Conservation (phyloP, 2,113 vertebrate species). For the Dromaius novaehollandiae region DNA sequence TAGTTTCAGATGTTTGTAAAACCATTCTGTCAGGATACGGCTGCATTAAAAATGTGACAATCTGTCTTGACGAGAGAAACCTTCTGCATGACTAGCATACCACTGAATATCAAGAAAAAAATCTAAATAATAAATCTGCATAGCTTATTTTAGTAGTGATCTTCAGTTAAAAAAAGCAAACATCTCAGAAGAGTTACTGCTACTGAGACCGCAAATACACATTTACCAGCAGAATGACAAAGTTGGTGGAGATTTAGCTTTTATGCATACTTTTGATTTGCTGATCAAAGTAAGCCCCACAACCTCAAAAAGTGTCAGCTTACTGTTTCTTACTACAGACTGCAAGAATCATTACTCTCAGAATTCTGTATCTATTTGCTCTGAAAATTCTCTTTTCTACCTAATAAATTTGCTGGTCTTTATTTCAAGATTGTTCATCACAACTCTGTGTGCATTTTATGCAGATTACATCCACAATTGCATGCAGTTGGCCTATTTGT, state of each 20-base stretch:
- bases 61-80: neutral
- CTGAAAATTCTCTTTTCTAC: neutral
- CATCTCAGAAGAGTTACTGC: neutral
- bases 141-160: conserved; percentile 31
- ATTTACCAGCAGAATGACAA: neutral
- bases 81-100: neutral
- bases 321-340: neutral
- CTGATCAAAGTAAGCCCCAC: neutral
- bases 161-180: neutral
- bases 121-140: conserved; percentile 7
- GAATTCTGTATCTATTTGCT: neutral
- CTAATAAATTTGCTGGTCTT: neutral
- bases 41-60: conserved; percentile 29
- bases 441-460: neutral
- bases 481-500: neutral
- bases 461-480: neutral
- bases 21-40: neutral
- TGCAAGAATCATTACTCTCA: neutral
- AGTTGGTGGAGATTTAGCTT: neutral
- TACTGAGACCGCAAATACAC: neutral
- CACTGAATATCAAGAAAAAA: conserved; percentile 18
- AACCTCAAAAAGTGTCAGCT: neutral
- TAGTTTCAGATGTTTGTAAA: conserved; percentile 8
- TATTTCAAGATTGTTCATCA: neutral
- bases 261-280: neutral